Base-by-base conservation (phyloP, 2,797 vertebrate species). In the Psittacula echo region DNA sequence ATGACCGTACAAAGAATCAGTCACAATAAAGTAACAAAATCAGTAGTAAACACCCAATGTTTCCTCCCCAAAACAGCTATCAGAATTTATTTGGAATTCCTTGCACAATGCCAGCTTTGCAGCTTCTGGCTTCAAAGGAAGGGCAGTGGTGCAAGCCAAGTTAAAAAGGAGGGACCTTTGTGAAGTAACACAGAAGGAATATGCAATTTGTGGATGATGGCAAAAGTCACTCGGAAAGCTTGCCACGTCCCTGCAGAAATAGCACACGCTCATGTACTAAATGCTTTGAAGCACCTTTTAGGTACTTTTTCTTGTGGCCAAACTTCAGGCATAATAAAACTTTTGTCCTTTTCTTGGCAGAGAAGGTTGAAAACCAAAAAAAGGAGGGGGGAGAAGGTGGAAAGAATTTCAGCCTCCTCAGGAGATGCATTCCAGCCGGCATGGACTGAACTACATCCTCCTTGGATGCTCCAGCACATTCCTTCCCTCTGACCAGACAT, bases 311-410 rank as follows among this genome's bases (percentile, higher is more conserved):
- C 72, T 91, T 80, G 53, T 75, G 67, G 91, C 73, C 68, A 92
- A n/a, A 78, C 81, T 92, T 94, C 42, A 92, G 68, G n/a, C 90
- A 95, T 85, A 97, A 96, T 93, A 91, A 89, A 95, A 32, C 62
- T 96, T 97, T 95, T 96, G 93, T 96, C 65, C 74, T 96, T 92
- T 94, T 68, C 68, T 93, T 96, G 88, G 88, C 93, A 87, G 42
- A 83, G 65, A 73, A 90, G 10, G 5, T 56, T 87, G 45, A 95
- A 95, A 96, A 85, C 34, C 27, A 78, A 67, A 87, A 86, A 75
- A 71, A 77, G 47, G 44, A 86, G 51, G 5, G 30, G 58, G 22
- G 29, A 93, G 89, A 95, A 95, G 65, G 61, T 90, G 95, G 95
- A 96, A 97, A 79, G 92, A 94, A 95, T 97, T 94, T 92, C 84